phyloP scores from a whole-genome alignment of 1,140 invertebrate genomes.

The Polypedilum vanderplanki region DNA sequence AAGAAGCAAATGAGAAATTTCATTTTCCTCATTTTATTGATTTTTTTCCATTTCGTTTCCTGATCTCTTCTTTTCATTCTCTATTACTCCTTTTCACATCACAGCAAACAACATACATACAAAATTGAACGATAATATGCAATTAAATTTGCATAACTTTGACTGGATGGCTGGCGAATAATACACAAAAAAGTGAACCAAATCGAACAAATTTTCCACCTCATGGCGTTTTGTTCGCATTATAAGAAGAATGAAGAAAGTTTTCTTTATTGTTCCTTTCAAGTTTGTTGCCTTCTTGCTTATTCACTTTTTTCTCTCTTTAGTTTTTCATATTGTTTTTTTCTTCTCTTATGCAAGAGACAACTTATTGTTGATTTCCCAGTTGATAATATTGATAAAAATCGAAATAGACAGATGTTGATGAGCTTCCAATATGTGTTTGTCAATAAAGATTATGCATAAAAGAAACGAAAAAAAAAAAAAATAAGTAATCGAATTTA shows the following conservation, averaged over 20 bases:
- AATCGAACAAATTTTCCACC: conserved; percentile 12
- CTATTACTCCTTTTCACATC: background rate
- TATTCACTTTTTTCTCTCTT: background rate
- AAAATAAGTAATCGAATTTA: too few relatives aligned
- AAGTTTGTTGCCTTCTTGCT: background rate
- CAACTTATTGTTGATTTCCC: too few relatives aligned
- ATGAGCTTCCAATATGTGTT: too few relatives aligned
- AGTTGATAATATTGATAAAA: too few relatives aligned
- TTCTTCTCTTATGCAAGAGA: too few relatives aligned
- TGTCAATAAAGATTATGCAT: too few relatives aligned
- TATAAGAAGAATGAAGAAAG: background rate
- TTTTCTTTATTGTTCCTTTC: background rate
- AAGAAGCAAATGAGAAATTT: background rate
- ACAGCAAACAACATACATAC: background rate
- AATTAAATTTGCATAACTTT: conserved; percentile 20
- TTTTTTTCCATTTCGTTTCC: background rate
- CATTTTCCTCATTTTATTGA: conserved; percentile 12
- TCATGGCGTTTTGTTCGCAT: background rate
- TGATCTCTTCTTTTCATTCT: background rate
- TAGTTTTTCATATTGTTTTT: background rate
- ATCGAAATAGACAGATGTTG: too few relatives aligned
- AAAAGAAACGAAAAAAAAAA: too few relatives aligned
- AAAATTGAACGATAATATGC: conserved; percentile 7
- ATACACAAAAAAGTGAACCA: background rate
- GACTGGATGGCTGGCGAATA: background rate